Conservation (phyloP, 2,113 vertebrate genomes). For the Bungarus multicinctus region DNA sequence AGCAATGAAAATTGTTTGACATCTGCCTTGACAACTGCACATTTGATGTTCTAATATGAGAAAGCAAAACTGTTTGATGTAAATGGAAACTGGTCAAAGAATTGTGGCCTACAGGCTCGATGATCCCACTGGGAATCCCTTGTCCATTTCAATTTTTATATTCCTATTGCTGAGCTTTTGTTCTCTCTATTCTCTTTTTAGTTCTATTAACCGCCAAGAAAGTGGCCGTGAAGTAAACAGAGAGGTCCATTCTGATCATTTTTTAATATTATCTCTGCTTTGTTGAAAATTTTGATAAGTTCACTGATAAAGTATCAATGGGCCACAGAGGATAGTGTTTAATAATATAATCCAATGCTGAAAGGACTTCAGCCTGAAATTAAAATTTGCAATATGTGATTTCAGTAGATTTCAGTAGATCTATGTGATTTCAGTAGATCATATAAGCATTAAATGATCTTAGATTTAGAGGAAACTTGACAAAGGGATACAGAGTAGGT, state of each 20-base stretch:
- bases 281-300: not conserved
- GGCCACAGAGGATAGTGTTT: not conserved
- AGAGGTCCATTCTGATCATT: not conserved
- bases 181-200: conserved; percentile 15
- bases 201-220: not conserved
- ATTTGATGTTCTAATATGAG: conserved; percentile 39
- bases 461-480: not conserved
- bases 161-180: not conserved
- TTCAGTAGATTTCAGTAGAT: not conserved
- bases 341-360: not conserved
- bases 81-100: conserved; percentile 48
- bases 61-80: conserved; percentile 44
- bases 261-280: not conserved
- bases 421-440: not conserved
- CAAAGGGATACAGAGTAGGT: not conserved
- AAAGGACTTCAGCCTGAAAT: not conserved
- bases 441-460: not conserved
- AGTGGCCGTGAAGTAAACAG: conserved; percentile 25
- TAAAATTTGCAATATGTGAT: not conserved
- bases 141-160: not conserved
- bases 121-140: conserved; percentile 1
- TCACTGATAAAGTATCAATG: not conserved
- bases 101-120: conserved; percentile 27
- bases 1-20: conserved; percentile 59
- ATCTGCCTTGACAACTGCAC: conserved; percentile 58